Percentiles rank a stretch among this genome's conserved stretches.
These are phyloP conservation scores for Campopleginae sp. DNA, from an alignment of 2,888 invertebrate genomes.

Conservation along the genomic window DNA sequence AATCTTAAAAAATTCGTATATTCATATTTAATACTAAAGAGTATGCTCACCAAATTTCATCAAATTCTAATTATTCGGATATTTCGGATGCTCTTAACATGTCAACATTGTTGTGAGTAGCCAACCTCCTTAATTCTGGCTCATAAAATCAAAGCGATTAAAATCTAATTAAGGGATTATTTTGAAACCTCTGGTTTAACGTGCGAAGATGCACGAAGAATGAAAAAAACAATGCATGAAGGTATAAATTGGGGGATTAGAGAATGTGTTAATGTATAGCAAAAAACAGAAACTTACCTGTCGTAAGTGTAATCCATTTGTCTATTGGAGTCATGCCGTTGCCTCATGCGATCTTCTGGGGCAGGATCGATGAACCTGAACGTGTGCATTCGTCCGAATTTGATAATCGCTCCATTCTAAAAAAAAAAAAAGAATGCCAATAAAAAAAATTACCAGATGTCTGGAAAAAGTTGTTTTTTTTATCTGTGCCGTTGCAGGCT, in stretches of 20 bases:
- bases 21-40: too few relatives aligned
- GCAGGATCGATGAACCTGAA: slow-evolving; percentile 94
- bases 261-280: not conserved
- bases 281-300: slow-evolving; percentile 86
- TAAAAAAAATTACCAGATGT: not conserved
- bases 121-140: too few relatives aligned
- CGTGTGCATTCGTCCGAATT: slow-evolving; percentile 94
- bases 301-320: slow-evolving; percentile 92
- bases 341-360: slow-evolving; percentile 91
- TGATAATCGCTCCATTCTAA: slow-evolving; percentile 93
- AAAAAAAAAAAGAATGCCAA: slow-evolving; percentile 70
- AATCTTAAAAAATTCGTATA: too few relatives aligned
- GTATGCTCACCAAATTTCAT: too few relatives aligned
- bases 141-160: not conserved
- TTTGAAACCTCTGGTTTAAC: slow-evolving; percentile 18
- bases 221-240: slow-evolving; percentile 31
- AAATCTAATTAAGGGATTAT: slow-evolving; percentile 30
- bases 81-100: too few relatives aligned
- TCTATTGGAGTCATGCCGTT: slow-evolving; percentile 90
- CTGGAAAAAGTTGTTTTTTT: slow-evolving; percentile 6
- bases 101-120: too few relatives aligned
- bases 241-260: not conserved
- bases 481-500: not conserved
- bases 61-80: too few relatives aligned
- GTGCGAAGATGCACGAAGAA: slow-evolving; percentile 44